Percentiles rank a stretch among this genome's conserved stretches.
phyloP scores from a whole-genome alignment of 2,113 vertebrate genomes.

The Verasper variegatus region DNA sequence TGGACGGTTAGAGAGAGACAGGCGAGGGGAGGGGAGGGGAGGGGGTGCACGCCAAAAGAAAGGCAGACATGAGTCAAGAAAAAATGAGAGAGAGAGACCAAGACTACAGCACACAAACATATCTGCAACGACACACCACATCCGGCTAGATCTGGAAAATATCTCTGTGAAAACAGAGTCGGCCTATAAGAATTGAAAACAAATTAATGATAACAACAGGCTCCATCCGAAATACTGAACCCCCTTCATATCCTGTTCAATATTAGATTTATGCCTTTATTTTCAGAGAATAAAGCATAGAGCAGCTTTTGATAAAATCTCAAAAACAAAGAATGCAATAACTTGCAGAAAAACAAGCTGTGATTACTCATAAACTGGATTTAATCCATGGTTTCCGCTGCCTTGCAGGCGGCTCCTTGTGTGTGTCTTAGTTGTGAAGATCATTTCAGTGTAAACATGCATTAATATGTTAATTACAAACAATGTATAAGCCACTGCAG shows the following conservation, averaged over 20 bases:
- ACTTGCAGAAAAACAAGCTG: conserved; percentile 27
- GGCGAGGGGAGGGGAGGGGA: conserved; percentile 7
- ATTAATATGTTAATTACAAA: conserved; percentile 2
- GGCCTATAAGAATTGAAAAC: conserved; percentile 62
- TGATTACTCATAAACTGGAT: conserved; percentile 55
- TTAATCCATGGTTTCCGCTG: conserved; percentile 34
- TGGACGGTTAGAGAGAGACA: conserved; percentile 3
- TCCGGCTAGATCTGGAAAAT: conserved; percentile 53
- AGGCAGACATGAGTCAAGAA: conserved; percentile 15
- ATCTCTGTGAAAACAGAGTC: conserved; percentile 62
- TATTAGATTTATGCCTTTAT: conserved; percentile 64
- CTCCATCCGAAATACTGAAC: conserved; percentile 45
- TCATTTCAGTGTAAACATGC: not conserved
- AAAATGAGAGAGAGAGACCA: conserved; percentile 17
- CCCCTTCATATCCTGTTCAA: conserved; percentile 69
- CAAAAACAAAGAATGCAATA: conserved; percentile 46
- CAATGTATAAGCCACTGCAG: not conserved
- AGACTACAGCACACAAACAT: conserved; percentile 42
- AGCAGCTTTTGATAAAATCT: conserved; percentile 62
- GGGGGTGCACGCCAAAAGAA: conserved; percentile 21
- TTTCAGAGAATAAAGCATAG: conserved; percentile 37
- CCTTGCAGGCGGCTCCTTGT: conserved; percentile 17
- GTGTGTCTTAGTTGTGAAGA: conserved; percentile 12
- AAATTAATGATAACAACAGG: conserved; percentile 70
- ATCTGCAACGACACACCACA: conserved; percentile 47